Conservation (phyloP, 2,113 vertebrate genomes). For the Ia io region DNA sequence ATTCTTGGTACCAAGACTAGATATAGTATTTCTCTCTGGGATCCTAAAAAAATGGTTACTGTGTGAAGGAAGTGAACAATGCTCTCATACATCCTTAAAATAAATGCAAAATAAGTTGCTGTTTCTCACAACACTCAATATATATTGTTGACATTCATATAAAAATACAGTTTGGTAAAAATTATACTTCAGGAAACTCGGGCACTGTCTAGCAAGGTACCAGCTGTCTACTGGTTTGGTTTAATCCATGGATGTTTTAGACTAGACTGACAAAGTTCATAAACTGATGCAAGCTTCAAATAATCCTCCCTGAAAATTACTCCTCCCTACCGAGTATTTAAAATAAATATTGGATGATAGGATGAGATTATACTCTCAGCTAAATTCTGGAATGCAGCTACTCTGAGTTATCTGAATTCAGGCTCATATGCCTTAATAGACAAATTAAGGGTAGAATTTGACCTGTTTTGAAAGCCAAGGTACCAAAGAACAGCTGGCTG, state of each 20-base stretch:
- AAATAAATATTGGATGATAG: constrained; percentile 41
- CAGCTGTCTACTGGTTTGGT: constrained; percentile 28
- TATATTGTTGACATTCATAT: neutral
- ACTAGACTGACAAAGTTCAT: neutral
- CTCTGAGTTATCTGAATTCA: constrained; percentile 8
- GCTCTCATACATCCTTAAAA: constrained; percentile 1
- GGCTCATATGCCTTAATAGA: neutral
- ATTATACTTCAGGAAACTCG: neutral
- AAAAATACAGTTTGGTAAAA: constrained; percentile 16
- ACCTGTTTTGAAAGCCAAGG: neutral
- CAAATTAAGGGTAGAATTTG: neutral
- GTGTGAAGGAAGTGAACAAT: neutral
- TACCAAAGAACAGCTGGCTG: neutral
- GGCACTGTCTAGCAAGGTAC: neutral
- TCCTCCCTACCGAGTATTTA: constrained; percentile 29
- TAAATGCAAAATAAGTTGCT: neutral
- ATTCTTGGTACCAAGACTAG: neutral
- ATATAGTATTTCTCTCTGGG: neutral
- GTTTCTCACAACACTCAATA: neutral
- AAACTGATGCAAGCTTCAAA: neutral
- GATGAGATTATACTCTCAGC: neutral
- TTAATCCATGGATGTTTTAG: constrained; percentile 43
- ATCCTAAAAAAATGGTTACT: constrained; percentile 1
- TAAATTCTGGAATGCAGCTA: neutral
- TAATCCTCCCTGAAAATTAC: constrained; percentile 47